Conservation (phyloP, 2,113 vertebrate genomes). For the Dicrurus megarhynchus region DNA sequence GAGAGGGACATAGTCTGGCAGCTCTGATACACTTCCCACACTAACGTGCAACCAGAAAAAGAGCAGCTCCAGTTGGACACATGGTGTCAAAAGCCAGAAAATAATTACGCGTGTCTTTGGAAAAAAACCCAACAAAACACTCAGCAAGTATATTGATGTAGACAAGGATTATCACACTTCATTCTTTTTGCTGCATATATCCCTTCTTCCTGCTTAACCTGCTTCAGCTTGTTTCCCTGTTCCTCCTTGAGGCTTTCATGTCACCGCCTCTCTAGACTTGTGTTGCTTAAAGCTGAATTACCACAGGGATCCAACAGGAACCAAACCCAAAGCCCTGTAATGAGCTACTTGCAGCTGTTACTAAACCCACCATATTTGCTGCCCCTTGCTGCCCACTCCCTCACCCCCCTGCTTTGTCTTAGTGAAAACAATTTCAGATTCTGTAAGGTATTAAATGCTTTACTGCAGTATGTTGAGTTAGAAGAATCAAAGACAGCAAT, state of each 20-base stretch:
- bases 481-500: conserved; percentile 26
- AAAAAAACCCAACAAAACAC: neutral
- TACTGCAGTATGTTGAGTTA: neutral
- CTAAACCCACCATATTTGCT: neutral
- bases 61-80: neutral
- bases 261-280: neutral
- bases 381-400: neutral
- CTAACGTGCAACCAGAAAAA: neutral
- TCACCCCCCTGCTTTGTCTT: neutral
- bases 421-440: neutral
- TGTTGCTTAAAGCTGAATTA: neutral
- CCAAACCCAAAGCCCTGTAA: neutral
- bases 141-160: neutral
- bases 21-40: neutral
- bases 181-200: neutral
- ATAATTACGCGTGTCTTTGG: rapidly evolving
- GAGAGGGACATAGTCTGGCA: neutral
- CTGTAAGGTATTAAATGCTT: neutral
- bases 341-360: neutral
- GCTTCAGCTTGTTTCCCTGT: neutral
- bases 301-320: neutral
- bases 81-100: neutral
- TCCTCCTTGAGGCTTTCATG: neutral
- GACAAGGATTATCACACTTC: neutral
- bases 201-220: neutral